These are phyloP conservation scores for Taxidea taxus DNA, from an alignment of 2,113 vertebrate genomes.

Conservation along the genomic window DNA sequence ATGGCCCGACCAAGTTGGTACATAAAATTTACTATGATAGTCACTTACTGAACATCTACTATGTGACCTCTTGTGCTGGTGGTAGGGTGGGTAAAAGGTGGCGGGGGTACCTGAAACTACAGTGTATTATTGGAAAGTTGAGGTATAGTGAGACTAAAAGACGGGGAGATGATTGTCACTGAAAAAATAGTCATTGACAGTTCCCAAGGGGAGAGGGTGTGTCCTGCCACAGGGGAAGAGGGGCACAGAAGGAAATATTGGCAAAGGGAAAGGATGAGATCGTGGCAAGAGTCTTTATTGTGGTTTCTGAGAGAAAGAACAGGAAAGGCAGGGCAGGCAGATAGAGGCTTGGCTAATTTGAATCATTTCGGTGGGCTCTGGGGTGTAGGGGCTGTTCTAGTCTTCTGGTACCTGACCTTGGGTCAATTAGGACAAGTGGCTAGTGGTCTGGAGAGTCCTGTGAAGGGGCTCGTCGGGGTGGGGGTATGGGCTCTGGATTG, in stretches of 20 bases:
- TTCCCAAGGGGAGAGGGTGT: background rate
- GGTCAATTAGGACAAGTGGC: background rate
- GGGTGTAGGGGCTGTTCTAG: background rate
- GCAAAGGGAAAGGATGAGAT: background rate
- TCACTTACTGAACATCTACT: background rate
- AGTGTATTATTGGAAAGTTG: background rate
- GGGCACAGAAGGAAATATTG: no score
- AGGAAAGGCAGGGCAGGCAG: background rate
- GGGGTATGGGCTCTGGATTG: background rate
- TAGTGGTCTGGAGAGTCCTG: background rate
- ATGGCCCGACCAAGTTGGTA: background rate
- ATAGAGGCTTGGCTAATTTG: background rate
- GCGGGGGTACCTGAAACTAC: background rate
- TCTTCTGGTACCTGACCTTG: background rate
- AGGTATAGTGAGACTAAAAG: background rate
- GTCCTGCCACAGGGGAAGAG: accelerated
- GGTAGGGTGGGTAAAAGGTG: background rate
- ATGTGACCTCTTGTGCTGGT: background rate
- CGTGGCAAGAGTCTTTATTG: background rate
- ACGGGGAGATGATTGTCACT: background rate
- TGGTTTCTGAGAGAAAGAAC: background rate
- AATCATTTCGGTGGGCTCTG: background rate
- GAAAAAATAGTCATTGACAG: background rate
- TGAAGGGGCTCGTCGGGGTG: background rate
- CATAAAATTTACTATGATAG: background rate